Base-by-base conservation (phyloP, 2,113 vertebrate species). In the Oncorhynchus masou region DNA sequence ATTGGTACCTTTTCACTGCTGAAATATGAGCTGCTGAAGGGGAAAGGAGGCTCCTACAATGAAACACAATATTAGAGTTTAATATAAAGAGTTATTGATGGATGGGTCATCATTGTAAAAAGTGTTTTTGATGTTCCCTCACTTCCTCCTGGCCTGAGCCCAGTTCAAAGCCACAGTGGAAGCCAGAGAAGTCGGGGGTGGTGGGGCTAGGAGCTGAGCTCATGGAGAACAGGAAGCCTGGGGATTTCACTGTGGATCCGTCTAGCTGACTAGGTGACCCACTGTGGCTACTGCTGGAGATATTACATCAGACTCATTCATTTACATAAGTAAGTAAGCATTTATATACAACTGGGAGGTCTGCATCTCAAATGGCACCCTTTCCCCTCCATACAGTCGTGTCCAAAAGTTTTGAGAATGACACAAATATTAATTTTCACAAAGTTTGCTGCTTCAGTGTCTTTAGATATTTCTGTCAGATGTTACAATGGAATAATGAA, bases 21-120 rank as follows among this genome's bases (percentile, higher is more conserved):
- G 12, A 94, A 94, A 66, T 92, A 89, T 27, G 92, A 80, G 57
- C 83, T 79, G 27, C 82, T 69, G 64, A 94, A 94, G n/a, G 74
- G 39, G 27, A 93, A 93, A 24, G 90, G 73, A 8, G 86, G 78
- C 15, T 90, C 92, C 93, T 94, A 78, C 68, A 87, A 86, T 65
- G 49, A 87, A 70, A 62, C 4, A 70, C n/a, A 2, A 76, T 15
- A 69, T 78, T 45, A 65, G 11, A 74, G 19, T 79, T 13, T 1
- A 64, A 81, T 71, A 66, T n/a, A 71, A n/a, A 60, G 1, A 79
- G 24, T 70, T 59, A 48, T 11, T 5, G 60, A 76, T 39, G 3
- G 15, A 3, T 79, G 9, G 57, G 9, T 57, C 27, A 25, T 15
- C 16, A 16, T 70, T 13, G n/a, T 71, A 54, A 13, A 27, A 24